Conservation (phyloP, 2,888 invertebrate species). For the Oithona nana region DNA sequence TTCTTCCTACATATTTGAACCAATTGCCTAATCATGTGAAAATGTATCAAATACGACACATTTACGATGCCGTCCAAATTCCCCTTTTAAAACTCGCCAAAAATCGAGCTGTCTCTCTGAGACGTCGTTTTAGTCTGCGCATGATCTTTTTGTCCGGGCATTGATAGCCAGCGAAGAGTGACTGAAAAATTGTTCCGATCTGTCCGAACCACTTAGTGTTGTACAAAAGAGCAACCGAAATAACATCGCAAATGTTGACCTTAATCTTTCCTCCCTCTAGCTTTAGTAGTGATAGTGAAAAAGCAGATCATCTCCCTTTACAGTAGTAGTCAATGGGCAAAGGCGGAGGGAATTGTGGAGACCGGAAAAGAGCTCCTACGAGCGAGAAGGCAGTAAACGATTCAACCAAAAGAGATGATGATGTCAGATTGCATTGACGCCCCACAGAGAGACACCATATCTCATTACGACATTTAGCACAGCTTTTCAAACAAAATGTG, state of each 20-base stretch:
- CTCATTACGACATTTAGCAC: not conserved
- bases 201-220: constrained; percentile 1
- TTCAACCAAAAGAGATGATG: not conserved
- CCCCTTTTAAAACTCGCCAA: no score
- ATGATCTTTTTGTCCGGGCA: not conserved
- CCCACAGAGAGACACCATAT: not conserved
- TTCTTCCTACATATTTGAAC: no score
- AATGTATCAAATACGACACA: no score
- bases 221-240: not conserved
- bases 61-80: no score
- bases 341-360: no score
- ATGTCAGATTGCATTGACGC: not conserved
- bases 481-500: not conserved
- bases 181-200: constrained; percentile 1
- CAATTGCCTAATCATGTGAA: no score
- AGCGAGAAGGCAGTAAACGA: not conserved
- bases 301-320: no score
- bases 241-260: not conserved
- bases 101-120: no score
- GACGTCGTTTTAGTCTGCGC: not conserved
- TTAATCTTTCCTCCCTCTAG: not conserved
- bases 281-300: no score
- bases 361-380: not conserved
- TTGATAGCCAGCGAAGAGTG: not conserved
- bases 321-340: no score